phyloP scores from a whole-genome alignment of 2,888 invertebrate species.

The Eupithecia inturbata region DNA sequence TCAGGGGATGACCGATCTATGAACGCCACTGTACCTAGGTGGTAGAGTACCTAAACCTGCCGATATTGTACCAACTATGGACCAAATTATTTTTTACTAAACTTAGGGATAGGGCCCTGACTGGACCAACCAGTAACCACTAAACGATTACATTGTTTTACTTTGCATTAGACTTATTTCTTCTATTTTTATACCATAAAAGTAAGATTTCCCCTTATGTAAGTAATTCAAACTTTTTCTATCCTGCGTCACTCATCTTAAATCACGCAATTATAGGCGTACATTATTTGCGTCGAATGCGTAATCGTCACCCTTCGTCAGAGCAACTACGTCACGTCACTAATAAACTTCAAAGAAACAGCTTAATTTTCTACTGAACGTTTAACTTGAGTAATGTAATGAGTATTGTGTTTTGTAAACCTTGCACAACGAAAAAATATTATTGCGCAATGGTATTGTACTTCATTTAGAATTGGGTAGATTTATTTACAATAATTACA shows the following conservation, averaged over 20 bases:
- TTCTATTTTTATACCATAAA: background rate
- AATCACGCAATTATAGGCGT: background rate
- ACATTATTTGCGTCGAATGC: background rate
- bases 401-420: background rate
- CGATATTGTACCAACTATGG: too few relatives aligned
- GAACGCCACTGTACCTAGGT: too few relatives aligned
- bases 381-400: too few relatives aligned
- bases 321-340: background rate
- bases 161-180: background rate
- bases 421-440: slow-evolving; percentile 6
- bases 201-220: background rate
- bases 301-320: background rate
- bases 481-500: background rate
- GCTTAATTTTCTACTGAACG: background rate
- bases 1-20: too few relatives aligned
- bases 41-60: too few relatives aligned
- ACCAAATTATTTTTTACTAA: too few relatives aligned
- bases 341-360: background rate
- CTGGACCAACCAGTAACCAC: too few relatives aligned
- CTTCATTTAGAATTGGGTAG: background rate
- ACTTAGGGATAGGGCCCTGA: too few relatives aligned
- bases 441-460: background rate
- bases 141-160: background rate
- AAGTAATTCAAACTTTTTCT: background rate
- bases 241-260: background rate